Evolutionary conservation across 2,888 invertebrate genomes (phyloP).

Genomic region (Nemotelus pantherinus): DNA sequence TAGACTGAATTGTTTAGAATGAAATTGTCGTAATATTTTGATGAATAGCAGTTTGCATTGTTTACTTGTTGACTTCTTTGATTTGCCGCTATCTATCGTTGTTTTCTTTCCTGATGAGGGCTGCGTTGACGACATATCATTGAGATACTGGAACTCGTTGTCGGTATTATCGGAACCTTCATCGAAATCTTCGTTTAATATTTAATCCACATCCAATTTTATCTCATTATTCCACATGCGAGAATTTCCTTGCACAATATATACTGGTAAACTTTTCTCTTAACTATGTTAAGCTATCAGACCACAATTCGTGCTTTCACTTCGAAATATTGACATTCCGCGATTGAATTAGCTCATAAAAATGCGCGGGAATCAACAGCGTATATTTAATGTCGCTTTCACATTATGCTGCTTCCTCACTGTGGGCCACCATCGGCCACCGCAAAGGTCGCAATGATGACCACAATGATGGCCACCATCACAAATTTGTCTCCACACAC

Average conservation of each 20-base stretch:
- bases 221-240: slow-evolving; percentile 21
- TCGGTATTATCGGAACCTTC: slow-evolving; percentile 80
- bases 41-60: no score
- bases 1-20: no score
- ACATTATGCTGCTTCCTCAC: no score
- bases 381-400: slow-evolving; percentile 22
- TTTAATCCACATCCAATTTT: slow-evolving; percentile 63
- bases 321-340: slow-evolving; percentile 31
- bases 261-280: slow-evolving; percentile 23
- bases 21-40: no score
- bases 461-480: no score
- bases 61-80: background rate
- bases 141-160: slow-evolving; percentile 69
- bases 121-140: slow-evolving; percentile 66
- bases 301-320: slow-evolving; percentile 35
- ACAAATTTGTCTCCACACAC: no score
- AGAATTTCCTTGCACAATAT: slow-evolving; percentile 24
- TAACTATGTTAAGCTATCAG: slow-evolving; percentile 44
- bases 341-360: background rate
- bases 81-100: background rate
- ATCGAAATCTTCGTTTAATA: slow-evolving; percentile 76
- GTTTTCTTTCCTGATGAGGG: slow-evolving; percentile 49
- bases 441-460: no score
- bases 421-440: no score
- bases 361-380: slow-evolving; percentile 3